Conservation (phyloP, 2,888 invertebrate species). For the Scaptomyza flava region DNA sequence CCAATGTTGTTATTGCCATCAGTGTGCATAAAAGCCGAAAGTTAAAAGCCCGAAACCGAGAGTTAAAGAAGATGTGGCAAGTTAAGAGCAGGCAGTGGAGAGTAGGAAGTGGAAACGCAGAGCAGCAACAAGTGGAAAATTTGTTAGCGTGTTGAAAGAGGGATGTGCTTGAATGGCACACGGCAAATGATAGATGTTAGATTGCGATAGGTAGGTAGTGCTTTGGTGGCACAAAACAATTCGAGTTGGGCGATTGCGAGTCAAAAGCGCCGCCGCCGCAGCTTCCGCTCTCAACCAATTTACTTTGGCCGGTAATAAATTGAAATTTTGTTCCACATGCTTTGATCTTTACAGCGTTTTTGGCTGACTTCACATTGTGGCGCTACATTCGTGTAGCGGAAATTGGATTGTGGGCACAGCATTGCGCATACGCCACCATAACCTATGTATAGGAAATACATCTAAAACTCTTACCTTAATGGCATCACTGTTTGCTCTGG, state of each 20-base stretch:
- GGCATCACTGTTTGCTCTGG: constrained; percentile 87
- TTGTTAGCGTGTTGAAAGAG: constrained; percentile 49
- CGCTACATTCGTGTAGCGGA: constrained; percentile 53
- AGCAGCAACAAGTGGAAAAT: constrained; percentile 67
- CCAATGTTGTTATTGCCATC: constrained; percentile 30
- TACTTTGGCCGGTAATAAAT: constrained; percentile 73
- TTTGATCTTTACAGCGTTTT: constrained; percentile 57
- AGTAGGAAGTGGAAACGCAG: not conserved
- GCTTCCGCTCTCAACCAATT: constrained; percentile 70
- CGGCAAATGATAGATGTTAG: constrained; percentile 21
- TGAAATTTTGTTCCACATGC: constrained; percentile 63
- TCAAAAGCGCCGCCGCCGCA: constrained; percentile 60
- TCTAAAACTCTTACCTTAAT: constrained; percentile 83
- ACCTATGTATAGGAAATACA: not conserved
- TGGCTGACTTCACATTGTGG: constrained; percentile 38
- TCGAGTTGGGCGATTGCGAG: constrained; percentile 40
- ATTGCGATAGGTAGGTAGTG: not conserved
- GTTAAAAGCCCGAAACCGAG: constrained; percentile 27
- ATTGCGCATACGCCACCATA: constrained; percentile 25
- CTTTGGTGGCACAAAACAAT: constrained; percentile 45
- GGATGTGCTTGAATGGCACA: constrained; percentile 54
- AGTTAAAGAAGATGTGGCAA: not conserved
- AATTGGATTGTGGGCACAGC: constrained; percentile 64
- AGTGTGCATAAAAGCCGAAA: constrained; percentile 40
- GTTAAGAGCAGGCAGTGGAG: not conserved